phyloP scores from a whole-genome alignment of 2,797 vertebrate genomes.

The Melanogrammus aeglefinus region DNA sequence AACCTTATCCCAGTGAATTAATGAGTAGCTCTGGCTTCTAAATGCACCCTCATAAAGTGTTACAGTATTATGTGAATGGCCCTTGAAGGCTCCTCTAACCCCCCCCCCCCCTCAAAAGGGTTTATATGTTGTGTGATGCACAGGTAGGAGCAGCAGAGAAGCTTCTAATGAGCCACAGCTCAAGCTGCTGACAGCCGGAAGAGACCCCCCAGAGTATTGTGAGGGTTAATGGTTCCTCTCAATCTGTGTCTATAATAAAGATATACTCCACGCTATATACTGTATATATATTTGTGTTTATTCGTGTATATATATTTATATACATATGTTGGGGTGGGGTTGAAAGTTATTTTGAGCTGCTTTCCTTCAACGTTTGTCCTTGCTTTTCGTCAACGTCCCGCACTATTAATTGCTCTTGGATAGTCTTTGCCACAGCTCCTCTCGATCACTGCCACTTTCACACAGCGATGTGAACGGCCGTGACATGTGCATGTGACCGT shows the following conservation, averaged over 20 bases:
- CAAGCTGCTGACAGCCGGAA: slow-evolving; percentile 25
- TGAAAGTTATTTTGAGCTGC: slow-evolving; percentile 17
- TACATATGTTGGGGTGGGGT: not conserved
- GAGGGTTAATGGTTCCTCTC: too few relatives aligned
- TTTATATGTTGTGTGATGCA: not conserved
- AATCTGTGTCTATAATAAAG: too few relatives aligned
- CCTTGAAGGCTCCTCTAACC: too few relatives aligned
- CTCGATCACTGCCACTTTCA: slow-evolving; percentile 22
- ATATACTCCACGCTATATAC: too few relatives aligned
- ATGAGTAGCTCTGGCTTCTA: not conserved
- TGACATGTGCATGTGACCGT: too few relatives aligned
- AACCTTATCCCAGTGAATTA: not conserved
- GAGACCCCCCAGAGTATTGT: not conserved
- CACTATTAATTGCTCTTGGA: slow-evolving; percentile 32
- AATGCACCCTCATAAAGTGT: not conserved
- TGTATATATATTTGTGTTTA: too few relatives aligned
- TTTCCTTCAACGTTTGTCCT: slow-evolving; percentile 2
- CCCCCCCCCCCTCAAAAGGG: not conserved
- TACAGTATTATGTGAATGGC: not conserved
- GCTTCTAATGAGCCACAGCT: slow-evolving; percentile 13
- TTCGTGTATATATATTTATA: too few relatives aligned
- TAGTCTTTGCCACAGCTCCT: not conserved
- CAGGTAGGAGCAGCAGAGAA: not conserved
- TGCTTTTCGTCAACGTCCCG: slow-evolving; percentile 24
- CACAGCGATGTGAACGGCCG: too few relatives aligned